Base-by-base conservation (phyloP, 2,888 invertebrate species). In the Glyphotaelius pellucidus region DNA sequence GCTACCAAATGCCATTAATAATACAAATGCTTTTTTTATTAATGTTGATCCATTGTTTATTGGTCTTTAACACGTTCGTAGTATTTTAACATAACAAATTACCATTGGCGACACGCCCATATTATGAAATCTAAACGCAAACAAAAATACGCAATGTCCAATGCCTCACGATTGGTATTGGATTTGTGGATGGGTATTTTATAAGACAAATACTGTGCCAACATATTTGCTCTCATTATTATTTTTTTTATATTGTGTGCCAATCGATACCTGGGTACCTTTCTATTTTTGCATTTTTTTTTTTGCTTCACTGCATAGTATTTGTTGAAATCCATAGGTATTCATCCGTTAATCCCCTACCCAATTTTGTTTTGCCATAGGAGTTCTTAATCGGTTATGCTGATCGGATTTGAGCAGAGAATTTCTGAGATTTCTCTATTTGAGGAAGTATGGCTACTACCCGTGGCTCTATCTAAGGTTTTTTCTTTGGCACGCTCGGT, bases 81-180 rank as follows among this genome's bases (percentile, higher is more conserved):
- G 25, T n/a, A 67, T 67, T 67, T 67, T 67, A 67, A 67, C 67
- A n/a, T 67, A 67, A 67, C 25, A 67, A 67, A 67, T n/a, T 67
- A 67, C 19, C 67, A 67, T n/a, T 67, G 67, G 9, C 9, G 67
- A 67, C n/a, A 25, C 67, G 67, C 67, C 67, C 67, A 67, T 67
- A 9, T 67, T 67, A 67, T 25, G 67, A 25, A 67, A 67, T n/a
- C n/a, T 25, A 67, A 67, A 25, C 67, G n/a, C 67, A 67, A 67
- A 67, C 67, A 67, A 67, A 52, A 67, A 67, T 67, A 67, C 67
- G 67, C 67, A 67, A 67, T 67, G 67, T 67, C n/a, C 67, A 67
- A 67, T 67, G n/a, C n/a, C 67, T 67, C 67, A 67, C 67, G 67
- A 67, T 67, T 67, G 25, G 67, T 67, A 25, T 67, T 25, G 67